Conservation (phyloP, 2,888 invertebrate species). For the Silvanus unidentatus region DNA sequence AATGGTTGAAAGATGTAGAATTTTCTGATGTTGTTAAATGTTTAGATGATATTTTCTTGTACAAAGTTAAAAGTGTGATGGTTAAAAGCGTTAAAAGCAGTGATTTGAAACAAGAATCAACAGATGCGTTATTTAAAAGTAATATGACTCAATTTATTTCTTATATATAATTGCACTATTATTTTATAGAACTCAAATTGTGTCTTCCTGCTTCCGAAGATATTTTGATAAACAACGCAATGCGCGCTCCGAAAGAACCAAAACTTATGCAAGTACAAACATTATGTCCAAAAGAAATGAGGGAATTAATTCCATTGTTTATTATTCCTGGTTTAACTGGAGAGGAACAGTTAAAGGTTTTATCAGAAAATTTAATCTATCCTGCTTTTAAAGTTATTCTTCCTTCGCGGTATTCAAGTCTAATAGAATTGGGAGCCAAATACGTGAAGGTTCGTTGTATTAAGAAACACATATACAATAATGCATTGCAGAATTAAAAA, state of each 20-base stretch:
- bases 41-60: slow-evolving; percentile 37
- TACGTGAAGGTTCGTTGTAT: slow-evolving; percentile 43
- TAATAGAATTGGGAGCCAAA: slow-evolving; percentile 34
- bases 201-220: slow-evolving; percentile 36
- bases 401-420: slow-evolving; percentile 27
- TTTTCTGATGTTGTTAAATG: slow-evolving; percentile 32
- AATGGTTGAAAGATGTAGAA: slow-evolving; percentile 33
- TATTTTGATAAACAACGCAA: slow-evolving; percentile 28
- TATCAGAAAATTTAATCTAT: slow-evolving; percentile 37
- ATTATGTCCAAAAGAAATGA: slow-evolving; percentile 37
- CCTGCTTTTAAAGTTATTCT: slow-evolving; percentile 42
- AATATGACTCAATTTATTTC: slow-evolving; percentile 12
- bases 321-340: slow-evolving; percentile 42
- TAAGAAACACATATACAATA: no score
- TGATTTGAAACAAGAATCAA: slow-evolving; percentile 34
- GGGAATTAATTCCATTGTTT: slow-evolving; percentile 43
- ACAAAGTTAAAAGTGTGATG: slow-evolving; percentile 31
- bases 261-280: slow-evolving; percentile 39
- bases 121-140: slow-evolving; percentile 41
- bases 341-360: slow-evolving; percentile 28
- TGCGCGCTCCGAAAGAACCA: slow-evolving; percentile 30
- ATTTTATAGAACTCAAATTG: slow-evolving; percentile 29
- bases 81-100: slow-evolving; percentile 35
- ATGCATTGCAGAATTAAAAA: no score
- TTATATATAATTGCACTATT: not conserved